Conservation (phyloP, 2,797 vertebrate species). For the Galaxias olidus region DNA sequence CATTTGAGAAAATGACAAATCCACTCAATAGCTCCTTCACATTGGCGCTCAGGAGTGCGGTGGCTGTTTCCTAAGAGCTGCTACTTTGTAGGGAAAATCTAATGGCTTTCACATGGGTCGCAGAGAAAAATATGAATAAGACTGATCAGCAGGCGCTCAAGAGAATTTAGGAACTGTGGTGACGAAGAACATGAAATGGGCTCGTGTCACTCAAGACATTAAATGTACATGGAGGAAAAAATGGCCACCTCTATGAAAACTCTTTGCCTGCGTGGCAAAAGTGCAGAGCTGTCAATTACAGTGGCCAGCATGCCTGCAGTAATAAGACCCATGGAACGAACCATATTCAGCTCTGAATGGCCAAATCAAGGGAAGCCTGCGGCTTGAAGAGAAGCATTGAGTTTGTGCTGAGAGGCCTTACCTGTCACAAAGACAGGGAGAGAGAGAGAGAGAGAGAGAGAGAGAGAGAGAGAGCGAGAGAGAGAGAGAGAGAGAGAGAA, state of each 20-base stretch:
- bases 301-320: too few relatives aligned
- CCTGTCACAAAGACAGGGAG: neutral
- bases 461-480: neutral
- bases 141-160: slow-evolving; percentile 11
- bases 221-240: too few relatives aligned
- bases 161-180: slow-evolving; percentile 15
- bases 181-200: neutral
- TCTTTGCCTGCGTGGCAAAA: too few relatives aligned
- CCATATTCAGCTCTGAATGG: too few relatives aligned
- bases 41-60: slow-evolving; percentile 3
- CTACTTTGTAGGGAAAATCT: slow-evolving; percentile 16
- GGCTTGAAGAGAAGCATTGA: too few relatives aligned
- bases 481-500: neutral
- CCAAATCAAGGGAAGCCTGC: too few relatives aligned
- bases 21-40: slow-evolving; percentile 54
- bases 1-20: slow-evolving; percentile 63
- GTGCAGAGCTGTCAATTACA: too few relatives aligned
- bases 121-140: slow-evolving; percentile 10
- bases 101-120: slow-evolving; percentile 28
- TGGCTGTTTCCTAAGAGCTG: slow-evolving; percentile 18
- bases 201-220: neutral
- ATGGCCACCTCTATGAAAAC: too few relatives aligned
- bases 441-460: neutral
- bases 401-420: neutral
- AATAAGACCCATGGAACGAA: too few relatives aligned